Evolutionary conservation across 2,888 invertebrate species (phyloP), one percentile per base, ranked within the genome.

Genomic region (Blastobasis adustella): DNA sequence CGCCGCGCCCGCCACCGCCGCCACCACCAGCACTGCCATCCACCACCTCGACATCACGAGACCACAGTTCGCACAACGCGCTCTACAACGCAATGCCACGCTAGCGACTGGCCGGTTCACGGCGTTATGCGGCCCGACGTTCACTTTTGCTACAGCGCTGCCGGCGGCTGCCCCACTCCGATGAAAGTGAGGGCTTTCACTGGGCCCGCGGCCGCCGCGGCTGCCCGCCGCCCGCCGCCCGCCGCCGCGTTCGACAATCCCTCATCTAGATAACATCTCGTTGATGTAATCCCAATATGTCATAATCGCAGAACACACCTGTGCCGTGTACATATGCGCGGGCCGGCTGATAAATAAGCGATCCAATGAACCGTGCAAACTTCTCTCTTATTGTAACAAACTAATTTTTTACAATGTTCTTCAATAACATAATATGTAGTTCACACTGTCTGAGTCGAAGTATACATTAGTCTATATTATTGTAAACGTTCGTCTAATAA

Each of bases 121-220:
- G 61, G 68, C 71, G 69, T 67, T 66, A 71, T 76, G 74, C 74
- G 70, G 73, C 63, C 70, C 71, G 69, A 82, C 85, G 74, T 81
- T 85, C 85, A 85, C 85, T 84, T 83, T 78, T 77, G 81, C 73
- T 76, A 76, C 76, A 76, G 67, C 71, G 61, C 70, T 66, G 66
- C 63, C 63, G 63, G 65, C 62, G 63, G 61, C 55, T 68, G 77
- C 82, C 82, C 84, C 84, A 79, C 84, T 73, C 70, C 71, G 74
- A 85, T 82, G 85, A 85, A 86, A 86, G 85, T 77, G 73, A 66
- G 67, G 79, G 83, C 86, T 86, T 86, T 84, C 85, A 84, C 84
- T 80, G 62, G 60, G 67, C 61, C 60, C 58, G 59, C 66, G 57
- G 61, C 58, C 56, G 59, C 61, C 52, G 56, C 53, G 50, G 51